Base-by-base conservation (phyloP, 2,113 vertebrate genomes). In the Ammodytes marinus region DNA sequence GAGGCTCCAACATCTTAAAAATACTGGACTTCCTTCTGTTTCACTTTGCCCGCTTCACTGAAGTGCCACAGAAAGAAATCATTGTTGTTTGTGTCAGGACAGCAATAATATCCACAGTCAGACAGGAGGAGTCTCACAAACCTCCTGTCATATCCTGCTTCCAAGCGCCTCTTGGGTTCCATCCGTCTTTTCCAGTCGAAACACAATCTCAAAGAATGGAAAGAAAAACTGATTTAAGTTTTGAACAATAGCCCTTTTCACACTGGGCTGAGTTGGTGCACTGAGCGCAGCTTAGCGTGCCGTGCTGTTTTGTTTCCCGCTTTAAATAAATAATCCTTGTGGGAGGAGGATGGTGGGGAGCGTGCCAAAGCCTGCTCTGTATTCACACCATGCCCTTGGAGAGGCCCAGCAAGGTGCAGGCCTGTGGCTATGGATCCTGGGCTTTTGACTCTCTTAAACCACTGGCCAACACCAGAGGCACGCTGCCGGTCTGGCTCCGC, bases 241-340 rank as follows among this genome's bases (percentile, higher is more conserved):
- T 54, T 73, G 65, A 78, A 92, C 88, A 92, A 89, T 82, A 71
- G 84, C 61, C 27, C 88, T 91, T 88, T 91, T 91, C 88, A 91
- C 66, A 40, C 58, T 67, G 73, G 61, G 79, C 77, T 59, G 66
- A 84, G 83, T 69, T 13, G 58, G 46, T 75, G 88, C 71, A 86
- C 84, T 87, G 80, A 86, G 83, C 9, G 45, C 63, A 75, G 90
- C 84, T 88, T 87, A 86, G 79, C 84, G 70, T 81, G 88, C 85
- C n/a, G 82, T 65, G 74, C 75, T 67, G 87, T 88, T 91, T 91
- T 91, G 84, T 92, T 85, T 86, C 69, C 69, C 73, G 75, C 77
- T 88, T 91, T 87, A 90, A 93, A 92, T 89, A 91, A 93, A 88
- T 93, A 91, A 91, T 90, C 87, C 66, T 58, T 79, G 65, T 79